Evolutionary conservation across 2,113 vertebrate genomes (phyloP).

Genomic region (Halcyon senegalensis): DNA sequence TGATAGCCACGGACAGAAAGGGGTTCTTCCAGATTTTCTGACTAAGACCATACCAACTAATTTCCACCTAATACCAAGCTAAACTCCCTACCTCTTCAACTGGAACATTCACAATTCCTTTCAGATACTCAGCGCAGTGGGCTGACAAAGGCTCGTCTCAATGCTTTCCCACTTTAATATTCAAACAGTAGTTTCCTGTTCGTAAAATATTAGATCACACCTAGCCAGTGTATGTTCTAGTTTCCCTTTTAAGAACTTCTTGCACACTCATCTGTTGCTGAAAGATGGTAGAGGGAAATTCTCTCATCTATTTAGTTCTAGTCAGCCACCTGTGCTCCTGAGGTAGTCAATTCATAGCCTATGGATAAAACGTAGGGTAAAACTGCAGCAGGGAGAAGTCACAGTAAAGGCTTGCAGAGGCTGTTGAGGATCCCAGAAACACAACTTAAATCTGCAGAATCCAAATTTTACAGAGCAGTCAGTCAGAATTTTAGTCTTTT

Average conservation of each 20-base stretch:
- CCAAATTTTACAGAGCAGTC: neutral
- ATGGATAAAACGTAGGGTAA: neutral
- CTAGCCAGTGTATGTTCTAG: constrained; percentile 4
- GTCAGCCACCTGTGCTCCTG: neutral
- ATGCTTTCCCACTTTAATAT: neutral
- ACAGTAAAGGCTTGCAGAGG: neutral
- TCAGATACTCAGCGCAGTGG: neutral
- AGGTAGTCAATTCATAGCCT: neutral
- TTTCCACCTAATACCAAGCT: neutral
- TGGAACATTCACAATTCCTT: neutral
- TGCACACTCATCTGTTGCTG: neutral
- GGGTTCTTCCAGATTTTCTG: neutral
- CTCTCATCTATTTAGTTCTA: neutral
- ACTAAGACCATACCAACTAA: neutral
- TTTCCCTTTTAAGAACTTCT: constrained; percentile 26
- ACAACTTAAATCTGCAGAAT: neutral
- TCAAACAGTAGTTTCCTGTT: neutral
- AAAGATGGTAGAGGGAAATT: neutral
- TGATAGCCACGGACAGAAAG: neutral
- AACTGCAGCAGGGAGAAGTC: neutral
- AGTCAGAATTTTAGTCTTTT: neutral
- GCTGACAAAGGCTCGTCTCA: neutral
- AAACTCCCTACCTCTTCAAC: neutral
- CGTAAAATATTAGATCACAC: constrained; percentile 26
- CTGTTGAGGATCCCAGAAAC: neutral